These are phyloP conservation scores for Nicator chloris DNA, from an alignment of 2,113 vertebrate species.

Conservation along the genomic window DNA sequence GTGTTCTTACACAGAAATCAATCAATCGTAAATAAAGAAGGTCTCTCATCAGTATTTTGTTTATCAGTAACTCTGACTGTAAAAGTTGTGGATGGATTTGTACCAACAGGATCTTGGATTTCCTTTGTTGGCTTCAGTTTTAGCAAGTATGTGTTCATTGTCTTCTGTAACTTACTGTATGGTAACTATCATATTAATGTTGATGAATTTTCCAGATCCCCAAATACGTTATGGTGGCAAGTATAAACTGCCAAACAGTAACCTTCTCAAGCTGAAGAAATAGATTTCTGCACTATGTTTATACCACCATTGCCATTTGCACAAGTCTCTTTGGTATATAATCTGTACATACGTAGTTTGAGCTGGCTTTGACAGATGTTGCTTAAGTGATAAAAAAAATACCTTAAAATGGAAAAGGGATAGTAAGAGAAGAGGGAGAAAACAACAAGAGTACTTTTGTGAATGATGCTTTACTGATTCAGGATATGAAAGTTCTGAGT, in stretches of 20 bases:
- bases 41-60: background rate
- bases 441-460: background rate
- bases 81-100: background rate
- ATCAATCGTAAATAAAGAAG: background rate
- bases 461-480: background rate
- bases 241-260: background rate
- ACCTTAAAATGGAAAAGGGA: background rate
- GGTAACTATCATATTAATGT: background rate
- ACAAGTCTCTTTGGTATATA: background rate
- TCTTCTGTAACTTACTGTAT: background rate
- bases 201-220: background rate
- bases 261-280: background rate
- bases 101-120: background rate
- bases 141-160: background rate
- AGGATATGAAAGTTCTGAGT: background rate
- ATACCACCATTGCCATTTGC: background rate
- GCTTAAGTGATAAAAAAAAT: background rate
- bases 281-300: background rate
- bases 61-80: background rate
- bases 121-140: background rate
- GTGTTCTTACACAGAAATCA: background rate
- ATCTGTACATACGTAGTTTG: background rate
- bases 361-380: background rate
- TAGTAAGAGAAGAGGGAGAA: background rate
- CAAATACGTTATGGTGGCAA: background rate